Percentiles rank a stretch among this genome's conserved stretches.
Evolutionary conservation across 2,888 invertebrate genomes (phyloP).

Genomic region (Junonia oenone): DNA sequence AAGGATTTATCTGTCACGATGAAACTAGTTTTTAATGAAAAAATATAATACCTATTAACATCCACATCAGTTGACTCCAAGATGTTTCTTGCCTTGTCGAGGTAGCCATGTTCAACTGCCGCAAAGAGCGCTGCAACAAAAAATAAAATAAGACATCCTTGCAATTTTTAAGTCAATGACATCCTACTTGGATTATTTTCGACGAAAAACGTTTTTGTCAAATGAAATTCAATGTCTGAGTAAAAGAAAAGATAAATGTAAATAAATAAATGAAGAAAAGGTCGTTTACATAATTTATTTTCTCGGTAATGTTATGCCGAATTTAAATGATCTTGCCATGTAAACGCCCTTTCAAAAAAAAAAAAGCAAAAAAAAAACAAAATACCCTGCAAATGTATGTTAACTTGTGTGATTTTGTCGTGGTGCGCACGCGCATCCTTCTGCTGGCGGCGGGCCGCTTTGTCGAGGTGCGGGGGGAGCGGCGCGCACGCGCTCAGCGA

Average conservation of each 20-base stretch:
- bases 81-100: constrained; percentile 94
- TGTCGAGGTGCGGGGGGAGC: constrained; percentile 79
- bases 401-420: constrained; percentile 88
- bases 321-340: no score
- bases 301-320: no score
- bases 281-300: no score
- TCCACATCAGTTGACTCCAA: constrained; percentile 95
- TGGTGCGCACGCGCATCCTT: constrained; percentile 85
- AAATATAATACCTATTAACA: constrained; percentile 88
- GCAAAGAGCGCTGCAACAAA: constrained; percentile 91
- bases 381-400: constrained; percentile 92
- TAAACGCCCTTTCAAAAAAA: constrained; percentile 19
- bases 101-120: constrained; percentile 96
- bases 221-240: no score
- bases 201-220: no score
- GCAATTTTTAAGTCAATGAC: no score
- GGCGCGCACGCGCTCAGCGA: constrained; percentile 71
- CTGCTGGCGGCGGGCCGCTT: constrained; percentile 76
- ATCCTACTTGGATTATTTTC: no score
- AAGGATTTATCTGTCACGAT: no score
- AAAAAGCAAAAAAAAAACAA: constrained; percentile 40
- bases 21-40: background rate
- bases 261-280: constrained; percentile 23
- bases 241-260: constrained; percentile 13
- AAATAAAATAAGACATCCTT: no score